Base-by-base conservation (phyloP, 2,888 invertebrate species). In the Sericinus montela region DNA sequence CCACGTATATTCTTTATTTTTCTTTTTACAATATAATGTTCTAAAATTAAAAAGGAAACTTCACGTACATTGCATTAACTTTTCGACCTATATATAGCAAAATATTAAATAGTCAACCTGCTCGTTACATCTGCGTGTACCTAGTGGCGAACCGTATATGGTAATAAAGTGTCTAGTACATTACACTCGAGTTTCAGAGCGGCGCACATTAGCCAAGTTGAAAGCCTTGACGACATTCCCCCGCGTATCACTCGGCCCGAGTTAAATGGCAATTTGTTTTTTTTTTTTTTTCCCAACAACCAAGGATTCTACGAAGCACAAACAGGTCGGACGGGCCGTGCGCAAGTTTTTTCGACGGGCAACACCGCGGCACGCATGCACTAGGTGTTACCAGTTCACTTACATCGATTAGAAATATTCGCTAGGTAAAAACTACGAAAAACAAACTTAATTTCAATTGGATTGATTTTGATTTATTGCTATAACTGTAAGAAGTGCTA, bases 221-320 rank as follows among this genome's bases (percentile, higher is more conserved):
- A 70, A 70, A 78, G 65, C 86, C 85, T 85, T 86, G 85, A 83
- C 80, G 78, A 80, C 83, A 81, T 81, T 79, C 73, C 60, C 60
- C 62, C 59, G 62, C 64, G 67, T 62, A 62, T 57, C 60, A 63
- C 67, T 63, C 59, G 64, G 61, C 61, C 67, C 69, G 55, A 62
- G 63, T 71, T 73, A 79, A 76, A 78, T 75, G 75, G 80, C 78
- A 76, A 80, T 79, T 80, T 71, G 71, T 72, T 75, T 80, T 80
- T 81, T 85, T 81, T 66, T 72, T 75, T 80, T 80, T 81, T 85
- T 81, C 67, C 69, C 63, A 62, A 55, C 63, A 62, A 60, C 59
- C 59, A 58, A 51, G 63, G 71, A 71, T 87, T 86, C 86, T 78
- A 77, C 83, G 85, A 84, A 86, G 71, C 70, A 55, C 62, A 66